phyloP scores from a whole-genome alignment of 2,888 invertebrate genomes.

The Zaprionus lineosus region DNA sequence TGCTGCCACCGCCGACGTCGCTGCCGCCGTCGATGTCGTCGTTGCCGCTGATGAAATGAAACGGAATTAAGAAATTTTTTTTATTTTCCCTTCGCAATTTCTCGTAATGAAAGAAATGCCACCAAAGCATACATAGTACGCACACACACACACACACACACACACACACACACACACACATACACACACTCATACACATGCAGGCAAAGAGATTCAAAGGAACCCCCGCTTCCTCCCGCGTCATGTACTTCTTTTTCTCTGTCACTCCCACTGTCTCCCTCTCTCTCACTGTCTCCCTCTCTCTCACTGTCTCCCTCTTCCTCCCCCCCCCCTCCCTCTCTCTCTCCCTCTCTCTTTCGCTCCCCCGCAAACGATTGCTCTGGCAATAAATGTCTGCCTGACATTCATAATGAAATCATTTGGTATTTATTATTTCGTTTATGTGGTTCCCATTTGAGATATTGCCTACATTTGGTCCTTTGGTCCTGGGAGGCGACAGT shows the following conservation, averaged over 20 bases:
- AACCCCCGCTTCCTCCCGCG: too few relatives aligned
- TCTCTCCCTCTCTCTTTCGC: neutral
- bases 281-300: too few relatives aligned
- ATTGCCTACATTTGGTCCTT: slow-evolving; percentile 62
- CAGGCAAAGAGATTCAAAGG: too few relatives aligned
- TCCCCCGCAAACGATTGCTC: slow-evolving; percentile 25
- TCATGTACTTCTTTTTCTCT: too few relatives aligned
- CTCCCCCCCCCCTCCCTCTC: neutral
- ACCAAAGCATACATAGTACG: slow-evolving; percentile 17
- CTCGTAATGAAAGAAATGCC: slow-evolving; percentile 72
- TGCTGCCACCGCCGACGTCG: slow-evolving; percentile 52
- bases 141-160: neutral
- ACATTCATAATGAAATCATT: slow-evolving; percentile 73
- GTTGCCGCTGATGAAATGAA: slow-evolving; percentile 66
- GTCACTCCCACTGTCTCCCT: too few relatives aligned
- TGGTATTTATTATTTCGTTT: slow-evolving; percentile 74
- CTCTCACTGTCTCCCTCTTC: too few relatives aligned
- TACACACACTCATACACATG: neutral
- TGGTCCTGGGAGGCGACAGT: slow-evolving; percentile 55
- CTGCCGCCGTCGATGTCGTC: slow-evolving; percentile 36
- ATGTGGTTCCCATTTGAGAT: slow-evolving; percentile 69
- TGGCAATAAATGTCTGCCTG: slow-evolving; percentile 55
- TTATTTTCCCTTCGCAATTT: slow-evolving; percentile 61
- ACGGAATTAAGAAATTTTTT: slow-evolving; percentile 72
- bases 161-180: neutral